phyloP scores from a whole-genome alignment of 2,797 vertebrate genomes.

The Threskiornis aethiopicus region DNA sequence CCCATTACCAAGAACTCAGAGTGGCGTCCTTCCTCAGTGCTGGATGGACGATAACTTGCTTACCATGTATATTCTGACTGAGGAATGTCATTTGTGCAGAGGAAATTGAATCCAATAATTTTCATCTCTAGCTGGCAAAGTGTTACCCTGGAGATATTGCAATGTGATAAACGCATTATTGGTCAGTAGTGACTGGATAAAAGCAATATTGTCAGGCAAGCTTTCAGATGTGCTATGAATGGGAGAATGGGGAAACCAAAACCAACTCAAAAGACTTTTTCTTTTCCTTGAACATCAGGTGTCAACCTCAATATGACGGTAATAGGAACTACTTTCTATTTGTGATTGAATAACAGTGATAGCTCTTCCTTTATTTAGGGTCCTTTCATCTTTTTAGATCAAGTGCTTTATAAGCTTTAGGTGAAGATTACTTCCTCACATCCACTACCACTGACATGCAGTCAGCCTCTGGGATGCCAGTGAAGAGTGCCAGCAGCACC shows the following conservation, averaged over 20 bases:
- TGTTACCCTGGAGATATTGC: constrained; percentile 60
- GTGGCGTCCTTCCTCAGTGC: neutral
- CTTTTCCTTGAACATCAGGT: neutral
- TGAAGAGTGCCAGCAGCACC: constrained; percentile 9
- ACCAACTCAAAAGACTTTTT: neutral
- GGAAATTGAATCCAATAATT: constrained; percentile 1
- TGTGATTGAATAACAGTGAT: neutral
- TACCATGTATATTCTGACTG: neutral
- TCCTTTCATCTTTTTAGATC: constrained; percentile 39
- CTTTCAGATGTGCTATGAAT: neutral
- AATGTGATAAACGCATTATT: constrained; percentile 47
- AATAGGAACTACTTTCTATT: neutral
- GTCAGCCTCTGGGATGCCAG: constrained; percentile 30
- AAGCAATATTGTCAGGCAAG: neutral
- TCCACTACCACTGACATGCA: constrained; percentile 8
- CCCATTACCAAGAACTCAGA: neutral
- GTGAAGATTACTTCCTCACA: constrained; percentile 10
- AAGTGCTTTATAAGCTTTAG: constrained; percentile 10
- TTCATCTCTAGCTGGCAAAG: neutral
- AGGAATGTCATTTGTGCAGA: neutral
- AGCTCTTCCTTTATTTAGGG: constrained; percentile 4
- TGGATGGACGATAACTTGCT: neutral
- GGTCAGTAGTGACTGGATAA: constrained; percentile 27
- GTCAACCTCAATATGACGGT: neutral
- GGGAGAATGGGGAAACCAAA: neutral